Base-by-base conservation (phyloP, 2,888 invertebrate species). In the Catocala nupta region DNA sequence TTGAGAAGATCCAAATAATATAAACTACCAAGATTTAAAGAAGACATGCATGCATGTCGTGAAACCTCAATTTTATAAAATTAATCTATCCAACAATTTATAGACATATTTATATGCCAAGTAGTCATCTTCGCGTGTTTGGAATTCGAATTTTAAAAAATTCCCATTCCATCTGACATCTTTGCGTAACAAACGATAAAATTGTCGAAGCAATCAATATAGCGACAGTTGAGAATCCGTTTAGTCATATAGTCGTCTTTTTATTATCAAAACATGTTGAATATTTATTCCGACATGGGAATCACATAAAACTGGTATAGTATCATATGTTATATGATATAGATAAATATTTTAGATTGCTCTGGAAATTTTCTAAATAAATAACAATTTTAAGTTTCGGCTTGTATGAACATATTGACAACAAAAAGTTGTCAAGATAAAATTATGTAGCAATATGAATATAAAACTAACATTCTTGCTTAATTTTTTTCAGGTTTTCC, bases 181-280 rank as follows among this genome's bases (percentile, higher is more conserved):
- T 77, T 78, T 80, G 73, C 77, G 75, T 79, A 78, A 77, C 76
- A 70, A 73, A 78, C 80, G 70, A 78, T 80, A 74, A 81, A 81
- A 75, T 77, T 74, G 76, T 75, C 72, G 74, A 70, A 73, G 71
- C 72, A 73, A 78, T 84, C 78, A 78, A 79, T 71, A 78, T 76
- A 74, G 79, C 73, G 66, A 73, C 78, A 70, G 71, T 63, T 68
- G 68, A 75, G 65, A 73, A 68, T 70, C 68, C 64, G 65, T 71
- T 70, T 73, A 70, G 73, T 71, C 68, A 65, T 71, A 65, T 68
- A 69, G 71, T 71, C 44, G 70, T 54, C 59, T 56, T 66, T 71
- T 78, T 76, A 71, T 68, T 63, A 67, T 66, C 57, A 59, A 67
- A 75, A 75, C 65, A 75, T 58, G 65, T 69, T 70, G 59, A 67